Base-by-base conservation (phyloP, 2,113 vertebrate species). In the Chlorodrepanis virens region DNA sequence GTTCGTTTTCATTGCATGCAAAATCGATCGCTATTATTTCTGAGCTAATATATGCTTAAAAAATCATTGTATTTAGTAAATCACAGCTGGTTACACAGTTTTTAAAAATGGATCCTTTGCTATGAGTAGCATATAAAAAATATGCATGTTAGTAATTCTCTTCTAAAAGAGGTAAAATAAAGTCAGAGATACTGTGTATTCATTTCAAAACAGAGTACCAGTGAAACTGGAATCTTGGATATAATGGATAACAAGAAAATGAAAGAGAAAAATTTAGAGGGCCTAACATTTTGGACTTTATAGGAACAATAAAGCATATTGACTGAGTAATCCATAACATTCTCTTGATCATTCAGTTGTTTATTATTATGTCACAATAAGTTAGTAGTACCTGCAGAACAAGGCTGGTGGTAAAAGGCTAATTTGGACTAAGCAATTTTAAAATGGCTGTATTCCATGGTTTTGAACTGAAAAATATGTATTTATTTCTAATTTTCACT, bases 391-490 rank as follows among this genome's bases (percentile, higher is more conserved):
- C 18, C 10, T 47, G n/a, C 22, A 47, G 45, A 82, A 63, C 12
- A 65, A 42, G 0, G 10, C 31, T 64, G 29, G 23, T 70, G 17
- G 11, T 33, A 61, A 80, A 57, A 81, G 37, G 19, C 47, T 79
- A 39, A 33, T 68, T 61, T 71, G 31, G 14, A 61, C 11, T 33
- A 27, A 56, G 5, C 13, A 52, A 42, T 83, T 81, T 90, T 39
- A 7, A 82, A 65, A 37, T 52, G 7, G 6, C 9, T 5, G 1
- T 35, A 31, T 86, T 80, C 12, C 0, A 0, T 35, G 17, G 1
- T 39, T 81, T 83, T 92, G 25, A 72, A 44, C 11, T n/a, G 9
- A 35, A 77, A 80, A 88, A 24, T 9, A 22, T 6, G 5, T 18
- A 44, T 35, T 72, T 89, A 8, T 56, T 71, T 77, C 9, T 78